Conservation (phyloP, 1,140 invertebrate genomes). For the Nasonia giraulti region DNA sequence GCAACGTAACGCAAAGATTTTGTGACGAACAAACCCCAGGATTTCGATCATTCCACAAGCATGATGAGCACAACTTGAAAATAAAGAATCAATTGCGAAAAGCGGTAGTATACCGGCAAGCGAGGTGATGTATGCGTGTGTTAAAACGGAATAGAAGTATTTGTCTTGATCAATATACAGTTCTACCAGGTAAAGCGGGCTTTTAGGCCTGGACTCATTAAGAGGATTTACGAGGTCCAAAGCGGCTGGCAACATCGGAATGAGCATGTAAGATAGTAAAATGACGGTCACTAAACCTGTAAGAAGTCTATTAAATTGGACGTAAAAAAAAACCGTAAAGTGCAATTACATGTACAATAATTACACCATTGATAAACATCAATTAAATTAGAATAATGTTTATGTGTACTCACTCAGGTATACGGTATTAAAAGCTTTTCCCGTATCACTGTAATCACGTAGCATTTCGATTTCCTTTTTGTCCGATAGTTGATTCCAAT, state of each 20-base stretch:
- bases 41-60: slow-evolving; percentile 45
- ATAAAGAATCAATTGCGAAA: slow-evolving; percentile 10
- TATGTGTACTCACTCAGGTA: background rate
- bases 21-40: slow-evolving; percentile 19
- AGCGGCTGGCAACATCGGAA: slow-evolving; percentile 37
- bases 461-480: background rate
- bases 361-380: background rate
- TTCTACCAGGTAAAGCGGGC: slow-evolving; percentile 35
- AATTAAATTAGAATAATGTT: background rate
- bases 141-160: slow-evolving; percentile 35
- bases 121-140: slow-evolving; percentile 31
- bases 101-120: slow-evolving; percentile 15
- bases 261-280: slow-evolving; percentile 10
- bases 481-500: background rate
- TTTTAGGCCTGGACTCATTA: slow-evolving; percentile 46
- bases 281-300: background rate
- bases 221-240: slow-evolving; percentile 43
- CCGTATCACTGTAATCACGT: background rate
- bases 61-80: slow-evolving; percentile 2
- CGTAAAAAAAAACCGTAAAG: background rate
- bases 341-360: too few species aligned
- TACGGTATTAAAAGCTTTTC: background rate
- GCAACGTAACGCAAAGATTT: background rate
- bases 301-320: background rate
- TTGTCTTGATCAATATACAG: slow-evolving; percentile 49